Conservation (phyloP, 2,113 vertebrate genomes). For the Cyanoderma ruficeps region DNA sequence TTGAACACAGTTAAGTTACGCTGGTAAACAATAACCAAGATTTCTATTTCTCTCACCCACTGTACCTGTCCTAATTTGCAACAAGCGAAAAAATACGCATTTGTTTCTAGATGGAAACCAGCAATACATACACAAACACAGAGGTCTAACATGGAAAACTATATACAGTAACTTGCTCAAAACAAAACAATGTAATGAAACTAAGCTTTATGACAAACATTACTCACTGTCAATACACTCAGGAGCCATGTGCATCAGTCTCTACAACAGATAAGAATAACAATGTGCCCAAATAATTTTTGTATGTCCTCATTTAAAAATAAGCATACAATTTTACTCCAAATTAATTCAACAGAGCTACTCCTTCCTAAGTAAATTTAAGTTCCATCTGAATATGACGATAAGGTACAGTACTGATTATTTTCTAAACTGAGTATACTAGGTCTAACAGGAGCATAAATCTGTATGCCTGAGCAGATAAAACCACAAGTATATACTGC, state of each 20-base stretch:
- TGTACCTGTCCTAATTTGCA: neutral
- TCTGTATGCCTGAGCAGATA: neutral
- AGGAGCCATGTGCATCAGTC: neutral
- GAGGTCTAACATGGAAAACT: neutral
- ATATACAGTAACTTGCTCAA: neutral
- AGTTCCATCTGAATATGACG: neutral
- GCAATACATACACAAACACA: neutral
- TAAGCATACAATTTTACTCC: neutral
- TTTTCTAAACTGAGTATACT: neutral
- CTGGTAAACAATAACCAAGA: neutral
- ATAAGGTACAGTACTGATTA: neutral
- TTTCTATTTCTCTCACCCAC: neutral
- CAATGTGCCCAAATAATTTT: neutral
- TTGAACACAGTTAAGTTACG: neutral
- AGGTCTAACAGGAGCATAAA: neutral
- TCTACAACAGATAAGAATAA: neutral
- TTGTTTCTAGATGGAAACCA: neutral
- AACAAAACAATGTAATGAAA: neutral
- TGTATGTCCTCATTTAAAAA: neutral
- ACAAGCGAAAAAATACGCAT: neutral
- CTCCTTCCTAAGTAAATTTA: neutral
- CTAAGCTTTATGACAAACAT: neutral
- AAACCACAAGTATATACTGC: neutral
- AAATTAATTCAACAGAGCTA: neutral
- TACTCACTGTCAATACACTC: neutral